phyloP scores from a whole-genome alignment of 1,140 invertebrate genomes.

The Eulimnadia texana region DNA sequence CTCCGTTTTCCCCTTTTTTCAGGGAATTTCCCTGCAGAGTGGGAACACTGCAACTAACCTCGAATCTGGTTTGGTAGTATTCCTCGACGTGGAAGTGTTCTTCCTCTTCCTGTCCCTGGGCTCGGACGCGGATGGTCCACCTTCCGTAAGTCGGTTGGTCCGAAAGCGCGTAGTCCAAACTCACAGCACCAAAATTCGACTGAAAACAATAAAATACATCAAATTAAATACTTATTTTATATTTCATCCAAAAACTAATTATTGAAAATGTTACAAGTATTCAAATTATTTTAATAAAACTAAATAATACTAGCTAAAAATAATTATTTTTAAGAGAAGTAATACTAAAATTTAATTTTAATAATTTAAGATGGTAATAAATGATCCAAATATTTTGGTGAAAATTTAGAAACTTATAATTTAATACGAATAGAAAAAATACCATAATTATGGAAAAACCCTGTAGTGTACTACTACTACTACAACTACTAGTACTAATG shows the following conservation, averaged over 20 bases:
- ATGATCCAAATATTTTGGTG: too few species aligned
- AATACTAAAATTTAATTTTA: too few species aligned
- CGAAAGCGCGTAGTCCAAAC: constrained; percentile 72
- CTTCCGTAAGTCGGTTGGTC: constrained; percentile 83
- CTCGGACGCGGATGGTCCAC: constrained; percentile 78
- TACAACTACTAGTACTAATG: neutral
- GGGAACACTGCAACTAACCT: too few species aligned
- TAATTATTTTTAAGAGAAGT: too few species aligned
- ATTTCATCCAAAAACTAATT: neutral
- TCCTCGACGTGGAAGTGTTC: constrained; percentile 77
- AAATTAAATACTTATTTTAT: neutral
- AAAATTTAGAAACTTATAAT: too few species aligned
- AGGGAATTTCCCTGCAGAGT: too few species aligned
- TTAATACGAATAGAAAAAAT: too few species aligned
- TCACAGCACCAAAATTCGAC: constrained; percentile 80
- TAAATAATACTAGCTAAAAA: too few species aligned
- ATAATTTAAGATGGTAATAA: too few species aligned
- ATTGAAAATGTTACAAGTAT: neutral
- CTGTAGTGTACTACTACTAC: neutral
- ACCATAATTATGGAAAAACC: too few species aligned
- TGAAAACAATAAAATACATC: constrained; percentile 28
- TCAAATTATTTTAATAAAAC: neutral
- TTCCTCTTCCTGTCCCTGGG: constrained; percentile 73
- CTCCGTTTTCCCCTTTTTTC: too few species aligned
- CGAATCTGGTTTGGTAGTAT: constrained; percentile 82